Conservation (phyloP, 2,113 vertebrate species). For the Rhagologus leucostigma region DNA sequence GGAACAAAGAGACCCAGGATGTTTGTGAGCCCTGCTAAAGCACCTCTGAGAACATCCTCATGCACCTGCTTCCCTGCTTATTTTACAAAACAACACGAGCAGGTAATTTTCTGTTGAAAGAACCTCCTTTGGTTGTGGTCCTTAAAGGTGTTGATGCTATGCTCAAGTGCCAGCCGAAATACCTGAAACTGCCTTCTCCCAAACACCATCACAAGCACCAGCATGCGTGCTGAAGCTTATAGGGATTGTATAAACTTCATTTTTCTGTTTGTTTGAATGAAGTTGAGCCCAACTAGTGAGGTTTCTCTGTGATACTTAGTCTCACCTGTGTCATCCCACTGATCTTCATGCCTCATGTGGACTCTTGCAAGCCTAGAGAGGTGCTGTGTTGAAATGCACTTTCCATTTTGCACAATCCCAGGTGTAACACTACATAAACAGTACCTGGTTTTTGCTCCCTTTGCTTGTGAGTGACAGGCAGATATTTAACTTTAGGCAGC, state of each 20-base stretch:
- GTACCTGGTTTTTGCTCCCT: neutral
- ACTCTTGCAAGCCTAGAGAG: neutral
- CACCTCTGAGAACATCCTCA: neutral
- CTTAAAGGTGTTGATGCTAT: neutral
- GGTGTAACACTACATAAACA: neutral
- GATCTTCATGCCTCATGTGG: fast-evolving
- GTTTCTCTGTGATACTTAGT: neutral
- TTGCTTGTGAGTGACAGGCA: neutral
- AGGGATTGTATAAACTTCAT: neutral
- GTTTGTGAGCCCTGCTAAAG: neutral
- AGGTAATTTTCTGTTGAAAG: slow-evolving; percentile 47
- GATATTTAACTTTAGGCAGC: neutral
- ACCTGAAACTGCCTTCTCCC: neutral
- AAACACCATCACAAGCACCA: neutral
- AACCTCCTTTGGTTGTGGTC: neutral
- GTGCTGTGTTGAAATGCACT: neutral
- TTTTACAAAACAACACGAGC: slow-evolving; percentile 35
- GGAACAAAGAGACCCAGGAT: neutral
- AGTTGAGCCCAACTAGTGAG: neutral
- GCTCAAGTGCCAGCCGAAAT: neutral
- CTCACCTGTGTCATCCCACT: neutral
- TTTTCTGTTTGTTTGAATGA: neutral
- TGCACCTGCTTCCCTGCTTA: slow-evolving; percentile 64
- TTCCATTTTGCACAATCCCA: neutral
- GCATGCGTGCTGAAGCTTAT: neutral